Conservation (phyloP, 1,140 invertebrate genomes). For the Propsilocerus akamusi region DNA sequence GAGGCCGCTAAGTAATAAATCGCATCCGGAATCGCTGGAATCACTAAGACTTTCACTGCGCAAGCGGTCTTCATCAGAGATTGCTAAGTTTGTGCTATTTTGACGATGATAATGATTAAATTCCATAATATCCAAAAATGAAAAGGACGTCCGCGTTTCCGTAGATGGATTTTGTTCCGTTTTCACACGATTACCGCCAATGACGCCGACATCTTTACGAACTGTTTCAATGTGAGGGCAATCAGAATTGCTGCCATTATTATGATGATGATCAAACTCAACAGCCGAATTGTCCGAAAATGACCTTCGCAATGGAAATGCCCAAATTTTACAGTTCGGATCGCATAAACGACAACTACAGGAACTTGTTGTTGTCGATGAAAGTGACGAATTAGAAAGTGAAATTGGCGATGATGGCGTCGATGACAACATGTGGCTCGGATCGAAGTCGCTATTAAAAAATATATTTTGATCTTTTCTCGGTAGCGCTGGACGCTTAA, state of each 20-base stretch:
- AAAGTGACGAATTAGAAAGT: constrained; percentile 8
- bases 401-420: constrained; percentile 13
- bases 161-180: constrained; percentile 2
- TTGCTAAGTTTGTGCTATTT: background rate
- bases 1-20: constrained; percentile 19
- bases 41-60: constrained; percentile 14
- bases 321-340: constrained; percentile 57
- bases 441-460: constrained; percentile 5
- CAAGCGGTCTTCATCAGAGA: too few relatives aligned
- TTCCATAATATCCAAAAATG: background rate
- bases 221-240: too few relatives aligned
- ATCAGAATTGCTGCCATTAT: background rate
- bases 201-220: constrained; percentile 22
- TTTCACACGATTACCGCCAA: constrained; percentile 18
- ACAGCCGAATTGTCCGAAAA: constrained; percentile 18
- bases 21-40: constrained; percentile 18
- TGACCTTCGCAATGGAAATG: constrained; percentile 19
- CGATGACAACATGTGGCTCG: constrained; percentile 13
- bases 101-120: background rate
- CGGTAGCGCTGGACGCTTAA: constrained; percentile 9
- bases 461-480: constrained; percentile 9
- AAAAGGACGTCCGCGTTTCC: background rate
- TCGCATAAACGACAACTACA: constrained; percentile 67
- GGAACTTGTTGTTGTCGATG: constrained; percentile 20
- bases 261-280: background rate